Percentiles rank a stretch among this genome's conserved stretches.
Evolutionary conservation across 1,140 invertebrate genomes (phyloP).

Genomic region (Pissodes strobi): DNA sequence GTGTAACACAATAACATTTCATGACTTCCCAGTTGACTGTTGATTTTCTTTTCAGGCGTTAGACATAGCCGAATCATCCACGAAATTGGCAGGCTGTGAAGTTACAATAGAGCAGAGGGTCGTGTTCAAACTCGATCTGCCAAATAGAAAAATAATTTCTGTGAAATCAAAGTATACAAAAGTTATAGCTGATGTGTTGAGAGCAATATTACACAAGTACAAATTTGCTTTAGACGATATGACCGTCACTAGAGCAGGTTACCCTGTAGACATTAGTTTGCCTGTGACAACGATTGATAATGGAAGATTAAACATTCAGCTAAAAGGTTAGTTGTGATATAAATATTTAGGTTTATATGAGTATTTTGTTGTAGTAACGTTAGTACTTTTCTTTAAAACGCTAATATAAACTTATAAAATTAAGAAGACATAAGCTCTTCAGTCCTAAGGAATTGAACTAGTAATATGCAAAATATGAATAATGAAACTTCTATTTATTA

Average conservation of each 20-base stretch:
- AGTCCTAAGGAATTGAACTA: no score
- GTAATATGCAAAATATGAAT: no score
- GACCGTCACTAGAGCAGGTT: conserved; percentile 53
- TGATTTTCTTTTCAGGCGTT: conserved; percentile 65
- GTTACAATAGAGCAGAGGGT: conserved; percentile 84
- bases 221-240: conserved; percentile 60
- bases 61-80: conserved; percentile 71
- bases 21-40: neutral
- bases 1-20: conserved; percentile 19
- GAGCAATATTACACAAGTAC: conserved; percentile 85
- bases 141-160: conserved; percentile 80
- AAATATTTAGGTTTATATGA: neutral
- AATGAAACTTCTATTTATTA: no score
- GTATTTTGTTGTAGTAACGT: no score
- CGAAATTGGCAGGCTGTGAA: conserved; percentile 75
- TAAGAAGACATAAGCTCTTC: no score
- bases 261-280: conserved; percentile 61
- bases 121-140: conserved; percentile 82
- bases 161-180: conserved; percentile 85
- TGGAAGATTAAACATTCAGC: conserved; percentile 58
- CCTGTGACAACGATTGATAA: conserved; percentile 63
- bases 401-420: no score
- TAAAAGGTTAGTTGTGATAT: conserved; percentile 32
- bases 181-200: conserved; percentile 79
- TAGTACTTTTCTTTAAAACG: no score